Percentiles rank a stretch among this genome's conserved stretches.
Evolutionary conservation across 2,888 invertebrate genomes (phyloP).

Genomic region (Dryocosmus kuriphilus): DNA sequence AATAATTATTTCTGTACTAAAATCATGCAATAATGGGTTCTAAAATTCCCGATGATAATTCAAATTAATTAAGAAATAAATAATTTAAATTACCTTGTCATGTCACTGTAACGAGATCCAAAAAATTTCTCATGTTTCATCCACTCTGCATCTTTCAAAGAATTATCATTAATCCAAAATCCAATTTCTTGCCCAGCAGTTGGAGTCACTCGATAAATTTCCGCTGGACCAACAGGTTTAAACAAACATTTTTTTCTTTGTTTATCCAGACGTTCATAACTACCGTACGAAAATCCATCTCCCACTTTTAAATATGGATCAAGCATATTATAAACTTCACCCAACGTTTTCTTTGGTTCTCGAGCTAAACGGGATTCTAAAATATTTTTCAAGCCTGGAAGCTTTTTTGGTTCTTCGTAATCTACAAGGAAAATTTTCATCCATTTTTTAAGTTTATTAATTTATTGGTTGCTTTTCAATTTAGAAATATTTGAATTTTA

Average conservation of each 20-base stretch:
- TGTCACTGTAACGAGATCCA: conserved; percentile 39
- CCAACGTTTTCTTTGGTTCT: conserved; percentile 38
- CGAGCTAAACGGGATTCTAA: conserved; percentile 44
- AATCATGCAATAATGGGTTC: too few species aligned
- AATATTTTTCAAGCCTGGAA: conserved; percentile 41
- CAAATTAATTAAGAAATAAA: background rate
- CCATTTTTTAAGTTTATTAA: too few species aligned
- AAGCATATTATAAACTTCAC: conserved; percentile 46
- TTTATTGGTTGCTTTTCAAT: too few species aligned
- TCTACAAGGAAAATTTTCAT: background rate
- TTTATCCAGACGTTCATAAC: conserved; percentile 41
- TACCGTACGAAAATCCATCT: conserved; percentile 49
- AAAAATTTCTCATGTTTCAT: conserved; percentile 31
- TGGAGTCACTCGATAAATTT: conserved; percentile 45
- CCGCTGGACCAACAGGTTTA: conserved; percentile 46
- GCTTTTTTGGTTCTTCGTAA: conserved; percentile 44
- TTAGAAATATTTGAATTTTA: too few species aligned
- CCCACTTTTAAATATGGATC: conserved; percentile 45
- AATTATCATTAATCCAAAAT: conserved; percentile 46
- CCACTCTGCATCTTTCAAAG: conserved; percentile 44
- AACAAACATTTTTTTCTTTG: conserved; percentile 45
- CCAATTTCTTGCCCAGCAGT: conserved; percentile 46
- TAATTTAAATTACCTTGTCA: conserved; percentile 41
- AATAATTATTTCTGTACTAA: too few species aligned
- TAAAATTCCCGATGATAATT: too few species aligned